Evolutionary conservation across 2,888 invertebrate species (phyloP), one percentile per base, ranked within the genome.

Genomic region (Phyllotreta striolata): DNA sequence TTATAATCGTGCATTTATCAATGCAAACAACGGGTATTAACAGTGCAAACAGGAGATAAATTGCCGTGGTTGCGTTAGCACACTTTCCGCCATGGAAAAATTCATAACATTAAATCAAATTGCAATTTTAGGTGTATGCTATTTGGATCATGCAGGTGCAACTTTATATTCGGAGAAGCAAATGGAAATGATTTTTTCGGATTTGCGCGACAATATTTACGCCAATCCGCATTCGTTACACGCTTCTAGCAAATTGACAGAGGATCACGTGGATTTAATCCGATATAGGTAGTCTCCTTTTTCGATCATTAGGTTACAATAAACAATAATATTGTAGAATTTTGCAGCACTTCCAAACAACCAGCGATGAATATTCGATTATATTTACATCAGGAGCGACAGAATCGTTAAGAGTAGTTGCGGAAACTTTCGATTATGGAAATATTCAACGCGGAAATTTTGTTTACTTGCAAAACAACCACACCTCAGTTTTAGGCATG

Each of bases 311-410:
- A 39, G 43, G 54, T 54, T 37, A 44, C 38, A 41, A 51, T 24
- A 24, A 24, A 24, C 24, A 24, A 24, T 24, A 4, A 24, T 24
- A 24, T 24, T 83, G 39, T 75, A 92, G 93, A 77, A 85, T 97
- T 67, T 83, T 98, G n/a, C 84, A 88, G 63, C 90, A 92, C 80
- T 97, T 98, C 76, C 90, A 93, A 70, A 92, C 95, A 5, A 87
- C 86, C 68, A 81, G 87, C 0, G 87, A 92, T 6, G 90, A 92
- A 54, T 98, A 98, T 80, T 86, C 88, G 63, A 87, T 98, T 0
- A 87, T 98, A 70, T 98, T 98, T 77, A 98, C 97, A n/a, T 89
- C 92, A 0, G 95, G 97, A 41, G 90, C 96, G n/a, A 96, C 98
- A 14, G 90, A 89, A 13, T 88, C 94, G 0, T 80, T 98, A 57